phyloP scores from a whole-genome alignment of 2,888 invertebrate species.

The Noctua janthe region DNA sequence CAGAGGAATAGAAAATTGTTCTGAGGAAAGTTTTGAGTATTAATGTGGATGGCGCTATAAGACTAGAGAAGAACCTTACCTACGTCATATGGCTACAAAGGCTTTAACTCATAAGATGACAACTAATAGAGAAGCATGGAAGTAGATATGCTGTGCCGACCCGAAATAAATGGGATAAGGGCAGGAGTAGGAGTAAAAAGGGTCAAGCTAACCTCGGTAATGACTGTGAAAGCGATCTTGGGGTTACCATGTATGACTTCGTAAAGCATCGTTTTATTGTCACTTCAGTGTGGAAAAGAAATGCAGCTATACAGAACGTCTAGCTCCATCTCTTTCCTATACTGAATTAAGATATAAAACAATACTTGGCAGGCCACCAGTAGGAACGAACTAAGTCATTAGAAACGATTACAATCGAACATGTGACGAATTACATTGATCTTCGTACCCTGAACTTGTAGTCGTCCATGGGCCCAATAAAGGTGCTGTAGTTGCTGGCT shows the following conservation, averaged over 20 bases:
- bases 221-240: no score
- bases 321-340: background rate
- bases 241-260: no score
- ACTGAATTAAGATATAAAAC: background rate
- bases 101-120: no score
- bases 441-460: slow-evolving; percentile 92
- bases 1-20: no score
- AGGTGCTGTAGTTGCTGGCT: slow-evolving; percentile 86
- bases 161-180: no score
- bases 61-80: no score
- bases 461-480: slow-evolving; percentile 92
- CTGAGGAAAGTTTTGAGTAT: background rate
- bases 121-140: no score
- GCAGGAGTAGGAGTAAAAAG: no score
- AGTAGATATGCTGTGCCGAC: no score
- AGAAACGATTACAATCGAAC: background rate
- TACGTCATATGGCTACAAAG: no score
- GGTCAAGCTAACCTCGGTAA: no score
- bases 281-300: background rate
- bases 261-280: background rate
- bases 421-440: background rate
- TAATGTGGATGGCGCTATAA: no score
- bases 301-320: background rate
- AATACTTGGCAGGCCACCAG: slow-evolving; percentile 1
- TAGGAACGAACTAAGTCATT: slow-evolving; percentile 5